Evolutionary conservation across 2,888 invertebrate species (phyloP).

Genomic region (Drosophila subquinaria): DNA sequence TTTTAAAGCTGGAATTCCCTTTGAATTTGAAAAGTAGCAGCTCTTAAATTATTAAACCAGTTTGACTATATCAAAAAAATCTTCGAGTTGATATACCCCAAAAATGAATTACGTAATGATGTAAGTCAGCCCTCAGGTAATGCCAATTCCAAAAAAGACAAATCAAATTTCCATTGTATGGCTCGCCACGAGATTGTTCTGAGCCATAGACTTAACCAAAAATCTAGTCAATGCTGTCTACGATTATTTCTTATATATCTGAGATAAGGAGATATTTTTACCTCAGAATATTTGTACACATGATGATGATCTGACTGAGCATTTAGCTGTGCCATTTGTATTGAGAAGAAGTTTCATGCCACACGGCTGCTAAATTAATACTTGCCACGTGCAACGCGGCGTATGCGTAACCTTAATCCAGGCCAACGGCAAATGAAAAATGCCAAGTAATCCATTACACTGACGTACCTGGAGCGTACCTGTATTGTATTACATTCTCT

Average conservation of each 20-base stretch:
- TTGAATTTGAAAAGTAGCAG: neutral
- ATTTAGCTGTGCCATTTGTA: constrained; percentile 51
- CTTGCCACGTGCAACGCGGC: constrained; percentile 66
- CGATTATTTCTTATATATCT: constrained; percentile 46
- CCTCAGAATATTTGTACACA: neutral
- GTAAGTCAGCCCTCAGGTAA: constrained; percentile 12
- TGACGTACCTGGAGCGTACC: neutral
- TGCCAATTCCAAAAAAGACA: constrained; percentile 12
- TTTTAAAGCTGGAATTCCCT: too few relatives aligned
- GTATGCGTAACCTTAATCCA: constrained; percentile 53
- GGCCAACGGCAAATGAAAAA: constrained; percentile 62
- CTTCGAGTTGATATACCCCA: neutral
- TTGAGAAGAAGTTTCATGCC: constrained; percentile 26
- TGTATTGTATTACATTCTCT: constrained; percentile 1
- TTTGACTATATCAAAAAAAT: neutral
- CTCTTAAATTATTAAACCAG: neutral
- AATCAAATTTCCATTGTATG: constrained; percentile 34
- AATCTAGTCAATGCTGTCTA: constrained; percentile 33
- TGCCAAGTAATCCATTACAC: constrained; percentile 69
- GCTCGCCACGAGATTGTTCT: constrained; percentile 10
- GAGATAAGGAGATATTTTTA: neutral
- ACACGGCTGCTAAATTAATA: constrained; percentile 69
- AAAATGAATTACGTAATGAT: neutral
- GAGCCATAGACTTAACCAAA: constrained; percentile 22
- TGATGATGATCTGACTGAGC: constrained; percentile 39